These are phyloP conservation scores for Acanthisitta chloris DNA, from an alignment of 2,113 vertebrate genomes.

Conservation along the genomic window DNA sequence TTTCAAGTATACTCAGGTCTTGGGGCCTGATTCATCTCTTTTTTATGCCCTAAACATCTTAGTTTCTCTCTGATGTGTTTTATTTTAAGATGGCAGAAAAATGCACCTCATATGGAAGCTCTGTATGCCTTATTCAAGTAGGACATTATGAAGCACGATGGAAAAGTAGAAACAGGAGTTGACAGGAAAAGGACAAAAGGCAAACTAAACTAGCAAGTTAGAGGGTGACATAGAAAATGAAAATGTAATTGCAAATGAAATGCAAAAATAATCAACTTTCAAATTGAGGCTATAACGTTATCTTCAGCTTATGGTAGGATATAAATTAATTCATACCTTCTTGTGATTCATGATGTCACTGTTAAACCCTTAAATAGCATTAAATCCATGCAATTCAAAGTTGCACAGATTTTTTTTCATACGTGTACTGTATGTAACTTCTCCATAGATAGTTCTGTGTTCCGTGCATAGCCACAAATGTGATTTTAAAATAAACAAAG, in stretches of 20 bases:
- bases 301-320: slow-evolving; percentile 32
- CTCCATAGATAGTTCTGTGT: slow-evolving; percentile 8
- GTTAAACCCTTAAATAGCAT: slow-evolving; percentile 69
- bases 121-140: background rate
- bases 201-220: background rate
- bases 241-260: slow-evolving; percentile 25
- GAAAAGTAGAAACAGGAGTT: background rate
- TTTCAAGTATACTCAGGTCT: slow-evolving; percentile 26
- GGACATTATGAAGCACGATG: background rate
- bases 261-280: slow-evolving; percentile 35
- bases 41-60: background rate
- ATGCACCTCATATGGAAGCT: background rate
- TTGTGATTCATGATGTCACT: slow-evolving; percentile 72
- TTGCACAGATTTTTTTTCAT: slow-evolving; percentile 47
- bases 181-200: background rate
- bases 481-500: slow-evolving; percentile 17
- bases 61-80: background rate
- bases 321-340: slow-evolving; percentile 62
- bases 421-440: slow-evolving; percentile 17
- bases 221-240: background rate
- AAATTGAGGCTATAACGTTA: slow-evolving; percentile 28
- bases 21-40: background rate
- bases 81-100: background rate
- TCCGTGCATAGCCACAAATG: slow-evolving; percentile 18
- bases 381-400: slow-evolving; percentile 68